Conservation (phyloP, 1,140 invertebrate genomes). For the Calliphora vicina region DNA sequence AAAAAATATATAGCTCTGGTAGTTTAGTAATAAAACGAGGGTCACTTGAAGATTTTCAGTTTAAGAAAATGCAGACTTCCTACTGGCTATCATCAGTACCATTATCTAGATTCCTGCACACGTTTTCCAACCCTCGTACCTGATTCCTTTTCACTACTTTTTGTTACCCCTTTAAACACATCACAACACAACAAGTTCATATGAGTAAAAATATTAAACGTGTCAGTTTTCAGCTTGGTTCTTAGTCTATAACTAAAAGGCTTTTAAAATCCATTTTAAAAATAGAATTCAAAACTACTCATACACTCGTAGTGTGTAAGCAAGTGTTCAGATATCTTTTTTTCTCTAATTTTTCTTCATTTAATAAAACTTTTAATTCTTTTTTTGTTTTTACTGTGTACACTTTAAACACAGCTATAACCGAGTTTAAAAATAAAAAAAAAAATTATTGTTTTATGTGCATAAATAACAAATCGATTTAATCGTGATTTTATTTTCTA, state of each 20-base stretch:
- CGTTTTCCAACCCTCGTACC: background rate
- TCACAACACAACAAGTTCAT: too few species aligned
- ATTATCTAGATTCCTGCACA: background rate
- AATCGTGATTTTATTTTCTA: background rate
- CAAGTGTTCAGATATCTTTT: background rate
- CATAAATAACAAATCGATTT: conserved; percentile 1
- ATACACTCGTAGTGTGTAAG: background rate
- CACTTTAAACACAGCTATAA: too few species aligned
- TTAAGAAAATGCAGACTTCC: too few species aligned
- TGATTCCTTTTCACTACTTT: background rate
- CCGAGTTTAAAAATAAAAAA: background rate
- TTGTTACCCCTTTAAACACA: background rate
- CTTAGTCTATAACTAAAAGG: background rate
- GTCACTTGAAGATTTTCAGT: background rate
- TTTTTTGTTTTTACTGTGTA: too few species aligned
- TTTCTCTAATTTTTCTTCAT: background rate
- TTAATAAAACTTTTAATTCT: background rate
- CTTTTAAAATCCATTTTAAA: background rate
- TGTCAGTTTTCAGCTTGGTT: background rate
- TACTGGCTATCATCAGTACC: too few species aligned
- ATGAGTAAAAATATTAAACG: background rate
- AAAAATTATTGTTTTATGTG: background rate
- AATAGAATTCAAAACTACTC: background rate
- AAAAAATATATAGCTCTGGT: background rate
- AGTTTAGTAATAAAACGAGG: background rate